phyloP scores from a whole-genome alignment of 2,797 vertebrate species.

The Channa striata region DNA sequence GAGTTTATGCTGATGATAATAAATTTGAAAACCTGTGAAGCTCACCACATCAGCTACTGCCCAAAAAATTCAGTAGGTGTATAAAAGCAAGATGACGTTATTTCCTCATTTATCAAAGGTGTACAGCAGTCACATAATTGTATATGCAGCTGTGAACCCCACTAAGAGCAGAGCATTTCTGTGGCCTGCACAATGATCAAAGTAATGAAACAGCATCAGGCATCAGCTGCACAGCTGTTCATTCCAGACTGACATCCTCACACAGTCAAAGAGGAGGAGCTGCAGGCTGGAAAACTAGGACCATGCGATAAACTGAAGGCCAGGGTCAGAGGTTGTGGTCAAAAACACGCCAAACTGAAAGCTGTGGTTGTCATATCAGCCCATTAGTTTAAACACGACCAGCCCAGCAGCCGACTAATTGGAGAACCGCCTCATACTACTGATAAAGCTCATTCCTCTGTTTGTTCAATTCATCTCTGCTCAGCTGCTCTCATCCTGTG shows the following conservation, averaged over 20 bases:
- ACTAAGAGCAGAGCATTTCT: slow-evolving; percentile 22
- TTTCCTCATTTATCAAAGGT: not conserved
- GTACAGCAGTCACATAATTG: too few relatives aligned
- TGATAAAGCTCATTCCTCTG: slow-evolving; percentile 47
- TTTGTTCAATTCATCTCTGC: slow-evolving; percentile 39
- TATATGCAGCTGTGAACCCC: slow-evolving; percentile 37
- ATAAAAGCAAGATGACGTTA: not conserved
- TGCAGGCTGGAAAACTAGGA: not conserved
- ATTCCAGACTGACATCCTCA: slow-evolving; percentile 30
- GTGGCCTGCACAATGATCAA: slow-evolving; percentile 44
- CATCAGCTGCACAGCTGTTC: slow-evolving; percentile 56
- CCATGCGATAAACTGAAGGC: slow-evolving; percentile 9
- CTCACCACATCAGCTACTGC: slow-evolving; percentile 17
- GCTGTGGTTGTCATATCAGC: slow-evolving; percentile 15
- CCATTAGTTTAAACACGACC: slow-evolving; percentile 38
- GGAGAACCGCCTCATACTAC: slow-evolving; percentile 38
- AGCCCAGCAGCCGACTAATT: slow-evolving; percentile 52
- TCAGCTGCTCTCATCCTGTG: slow-evolving; percentile 48
- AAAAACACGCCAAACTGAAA: slow-evolving; percentile 22
- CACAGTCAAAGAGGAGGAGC: slow-evolving; percentile 4
- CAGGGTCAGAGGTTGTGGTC: not conserved
- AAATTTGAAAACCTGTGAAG: slow-evolving; percentile 8
- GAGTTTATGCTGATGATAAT: slow-evolving; percentile 17
- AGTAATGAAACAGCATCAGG: slow-evolving; percentile 48
- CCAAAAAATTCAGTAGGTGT: not conserved